Base-by-base conservation (phyloP, 2,888 invertebrate genomes). In the Protodeltote pygarga region DNA sequence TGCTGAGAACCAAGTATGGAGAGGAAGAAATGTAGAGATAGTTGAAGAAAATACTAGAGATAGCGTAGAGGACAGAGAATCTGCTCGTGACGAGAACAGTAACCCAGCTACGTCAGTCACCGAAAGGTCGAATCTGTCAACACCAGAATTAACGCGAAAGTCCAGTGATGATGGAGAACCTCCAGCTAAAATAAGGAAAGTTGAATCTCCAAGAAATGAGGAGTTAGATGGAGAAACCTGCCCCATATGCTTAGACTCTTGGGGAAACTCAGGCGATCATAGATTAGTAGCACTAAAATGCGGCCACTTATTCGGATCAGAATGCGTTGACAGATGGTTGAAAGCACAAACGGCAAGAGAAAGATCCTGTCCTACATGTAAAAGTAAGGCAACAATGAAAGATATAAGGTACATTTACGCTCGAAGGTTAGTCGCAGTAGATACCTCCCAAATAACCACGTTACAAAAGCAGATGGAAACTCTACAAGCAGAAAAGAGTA, bases 301-400 rank as follows among this genome's bases (percentile, higher is more conserved):
- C 83, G 99, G 99, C 0, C 99, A 99, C 86, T 85, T 98, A 4
- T 99, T 98, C 83, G 99, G 99, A 0, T 87, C 94, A 0, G 93
- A 93, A 10, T 98, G 98, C 77, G 95, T 98, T 5, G 87, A 93
- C 37, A 92, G 94, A 20, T 98, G 97, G 97, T 81, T 97, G 3
- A 90, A 87, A 37, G 93, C 83, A 50, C 94, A 89, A 48, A 60
- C 81, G 0, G 81, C 88, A 0, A 93, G 90, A 14, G 93, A 93
- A n/a, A 93, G 94, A 39, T 92, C 93, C 0, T 98, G 98, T 79
- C 98, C 98, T 0, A 96, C 97, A 10, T 98, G 98, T 79, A 98
- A 98, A 79, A 92, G 93, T 21, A 95, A 93, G 75, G 95, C 97
- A 0, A 72, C 86, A 0, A 73, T 92, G 3, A 94, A 90, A 68